Conservation (phyloP, 2,113 vertebrate species). For the Dasyornis broadbenti region DNA sequence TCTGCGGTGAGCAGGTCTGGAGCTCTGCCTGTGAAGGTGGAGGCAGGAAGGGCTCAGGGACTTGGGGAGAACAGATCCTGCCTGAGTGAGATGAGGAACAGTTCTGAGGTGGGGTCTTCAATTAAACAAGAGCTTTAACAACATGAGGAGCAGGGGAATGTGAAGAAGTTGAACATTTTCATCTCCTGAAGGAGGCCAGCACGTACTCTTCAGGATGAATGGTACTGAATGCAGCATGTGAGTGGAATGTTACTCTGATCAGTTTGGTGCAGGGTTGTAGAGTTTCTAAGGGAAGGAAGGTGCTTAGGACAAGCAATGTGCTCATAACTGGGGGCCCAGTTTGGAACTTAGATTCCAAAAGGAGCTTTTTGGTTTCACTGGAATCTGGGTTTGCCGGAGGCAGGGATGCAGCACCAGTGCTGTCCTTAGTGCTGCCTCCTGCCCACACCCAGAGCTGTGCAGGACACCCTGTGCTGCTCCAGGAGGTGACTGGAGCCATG, state of each 20-base stretch:
- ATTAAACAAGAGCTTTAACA: neutral
- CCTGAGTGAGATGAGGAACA: neutral
- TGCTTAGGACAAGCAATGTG: neutral
- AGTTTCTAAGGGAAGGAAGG: neutral
- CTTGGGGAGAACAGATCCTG: neutral
- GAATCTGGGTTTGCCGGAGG: neutral
- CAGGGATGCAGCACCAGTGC: neutral
- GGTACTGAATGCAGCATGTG: neutral
- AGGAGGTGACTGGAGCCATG: fast-evolving
- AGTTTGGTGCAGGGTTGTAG: neutral
- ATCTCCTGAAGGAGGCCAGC: neutral
- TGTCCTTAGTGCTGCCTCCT: neutral
- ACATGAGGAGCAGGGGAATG: neutral
- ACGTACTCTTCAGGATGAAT: neutral
- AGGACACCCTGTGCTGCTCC: neutral
- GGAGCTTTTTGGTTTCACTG: neutral
- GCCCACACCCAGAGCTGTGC: neutral
- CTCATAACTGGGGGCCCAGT: neutral
- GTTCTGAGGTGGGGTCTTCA: neutral
- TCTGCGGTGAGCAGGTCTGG: neutral
- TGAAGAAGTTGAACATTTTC: neutral
- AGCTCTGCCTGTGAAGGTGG: neutral
- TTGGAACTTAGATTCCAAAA: neutral
- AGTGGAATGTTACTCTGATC: neutral
- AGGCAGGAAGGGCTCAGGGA: neutral